phyloP scores from a whole-genome alignment of 2,888 invertebrate genomes.

The Chymomyza fuscimana region DNA sequence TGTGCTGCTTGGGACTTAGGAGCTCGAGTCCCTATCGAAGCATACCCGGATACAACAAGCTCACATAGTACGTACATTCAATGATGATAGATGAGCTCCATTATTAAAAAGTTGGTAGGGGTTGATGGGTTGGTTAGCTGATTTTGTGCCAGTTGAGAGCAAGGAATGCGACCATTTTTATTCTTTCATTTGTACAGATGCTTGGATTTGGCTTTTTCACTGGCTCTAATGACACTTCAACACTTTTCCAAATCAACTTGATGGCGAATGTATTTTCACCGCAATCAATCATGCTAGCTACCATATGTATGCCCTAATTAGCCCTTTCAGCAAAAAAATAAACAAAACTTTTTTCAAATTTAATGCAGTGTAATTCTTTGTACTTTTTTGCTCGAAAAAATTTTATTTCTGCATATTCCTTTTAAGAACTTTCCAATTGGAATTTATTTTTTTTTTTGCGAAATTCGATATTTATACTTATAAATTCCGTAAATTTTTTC shows the following conservation, averaged over 20 bases:
- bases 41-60: conserved; percentile 29
- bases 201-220: conserved; percentile 3
- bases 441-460: no score
- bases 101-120: neutral
- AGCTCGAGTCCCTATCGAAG: conserved; percentile 36
- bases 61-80: conserved; percentile 12
- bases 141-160: neutral
- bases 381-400: no score
- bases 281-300: conserved; percentile 51
- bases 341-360: no score
- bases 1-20: neutral
- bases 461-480: no score
- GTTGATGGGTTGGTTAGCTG: neutral
- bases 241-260: conserved; percentile 41
- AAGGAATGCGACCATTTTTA: conserved; percentile 22
- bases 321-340: neutral
- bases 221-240: conserved; percentile 51
- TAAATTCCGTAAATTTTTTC: no score
- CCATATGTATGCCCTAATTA: conserved; percentile 15
- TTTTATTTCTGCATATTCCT: no score
- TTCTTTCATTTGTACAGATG: conserved; percentile 12
- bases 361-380: no score
- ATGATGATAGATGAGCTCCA: conserved; percentile 42
- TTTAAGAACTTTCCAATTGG: no score
- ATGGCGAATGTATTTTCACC: conserved; percentile 51